Evolutionary conservation across 1,140 invertebrate genomes (phyloP).

Genomic region (Papilio aristodemus): DNA sequence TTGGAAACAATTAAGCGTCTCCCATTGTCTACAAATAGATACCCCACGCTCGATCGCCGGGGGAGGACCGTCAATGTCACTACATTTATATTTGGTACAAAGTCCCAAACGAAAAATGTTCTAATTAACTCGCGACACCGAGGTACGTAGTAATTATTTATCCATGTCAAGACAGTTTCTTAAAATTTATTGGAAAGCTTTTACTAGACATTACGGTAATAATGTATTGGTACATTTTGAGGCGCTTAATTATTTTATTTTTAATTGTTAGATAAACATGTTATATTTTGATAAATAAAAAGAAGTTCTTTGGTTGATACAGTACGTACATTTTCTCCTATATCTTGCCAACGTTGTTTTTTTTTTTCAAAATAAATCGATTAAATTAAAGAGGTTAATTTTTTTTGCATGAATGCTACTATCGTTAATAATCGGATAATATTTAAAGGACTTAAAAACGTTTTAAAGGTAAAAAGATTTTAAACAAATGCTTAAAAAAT

Average conservation of each 20-base stretch:
- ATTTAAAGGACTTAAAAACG: not conserved
- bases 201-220: conserved; percentile 20
- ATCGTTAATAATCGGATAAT: not conserved
- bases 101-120: conserved; percentile 9
- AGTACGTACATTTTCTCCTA: too few relatives aligned
- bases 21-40: conserved; percentile 47
- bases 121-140: conserved; percentile 1
- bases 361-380: too few relatives aligned
- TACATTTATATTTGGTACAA: not conserved
- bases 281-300: too few relatives aligned
- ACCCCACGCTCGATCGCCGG: conserved; percentile 38
- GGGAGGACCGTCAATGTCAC: conserved; percentile 29
- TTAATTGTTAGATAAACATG: not conserved
- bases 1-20: conserved; percentile 47
- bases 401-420: too few relatives aligned
- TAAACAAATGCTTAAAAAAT: conserved; percentile 20
- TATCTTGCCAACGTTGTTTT: too few relatives aligned
- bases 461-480: conserved; percentile 14
- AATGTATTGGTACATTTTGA: conserved; percentile 25
- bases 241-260: conserved; percentile 13
- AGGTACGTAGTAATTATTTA: conserved; percentile 10
- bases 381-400: too few relatives aligned
- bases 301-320: too few relatives aligned
- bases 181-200: conserved; percentile 3
- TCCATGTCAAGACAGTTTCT: not conserved